These are phyloP conservation scores for Regulus satrapa DNA, from an alignment of 2,113 vertebrate species.

Conservation along the genomic window DNA sequence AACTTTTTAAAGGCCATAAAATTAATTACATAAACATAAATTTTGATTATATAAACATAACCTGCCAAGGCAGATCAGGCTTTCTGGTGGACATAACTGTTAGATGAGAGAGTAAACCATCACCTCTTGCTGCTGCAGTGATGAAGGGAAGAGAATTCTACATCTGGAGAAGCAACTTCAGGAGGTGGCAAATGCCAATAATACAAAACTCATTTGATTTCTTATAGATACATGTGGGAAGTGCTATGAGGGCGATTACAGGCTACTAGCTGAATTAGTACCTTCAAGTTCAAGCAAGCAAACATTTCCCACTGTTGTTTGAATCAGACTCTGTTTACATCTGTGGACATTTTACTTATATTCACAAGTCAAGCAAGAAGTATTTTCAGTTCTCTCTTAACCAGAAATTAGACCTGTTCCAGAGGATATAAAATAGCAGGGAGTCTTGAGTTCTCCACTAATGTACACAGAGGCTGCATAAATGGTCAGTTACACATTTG, in stretches of 20 bases:
- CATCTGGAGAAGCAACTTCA: neutral
- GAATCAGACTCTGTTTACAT: neutral
- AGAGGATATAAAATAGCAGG: neutral
- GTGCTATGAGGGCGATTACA: neutral
- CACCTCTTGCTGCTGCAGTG: neutral
- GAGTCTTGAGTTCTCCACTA: neutral
- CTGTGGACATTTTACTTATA: neutral
- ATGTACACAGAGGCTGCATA: neutral
- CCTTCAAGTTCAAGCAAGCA: neutral
- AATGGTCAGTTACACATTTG: neutral
- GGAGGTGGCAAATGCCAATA: neutral
- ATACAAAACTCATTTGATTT: neutral
- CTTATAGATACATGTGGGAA: neutral
- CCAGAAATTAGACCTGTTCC: neutral
- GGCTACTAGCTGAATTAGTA: neutral
- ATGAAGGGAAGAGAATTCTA: neutral
- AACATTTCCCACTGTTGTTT: neutral
- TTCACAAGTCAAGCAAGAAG: neutral
- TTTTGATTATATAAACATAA: too few species aligned
- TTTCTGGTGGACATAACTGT: neutral
- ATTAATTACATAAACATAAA: neutral
- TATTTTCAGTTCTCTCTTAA: neutral
- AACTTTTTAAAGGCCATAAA: neutral
- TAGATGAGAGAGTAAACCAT: neutral
- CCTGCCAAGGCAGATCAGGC: neutral